A percentile compares a stretch with the other conserved stretches of the same genome.
These are phyloP conservation scores for Mixornis gularis DNA, from an alignment of 2,113 vertebrate species.

Conservation along the genomic window DNA sequence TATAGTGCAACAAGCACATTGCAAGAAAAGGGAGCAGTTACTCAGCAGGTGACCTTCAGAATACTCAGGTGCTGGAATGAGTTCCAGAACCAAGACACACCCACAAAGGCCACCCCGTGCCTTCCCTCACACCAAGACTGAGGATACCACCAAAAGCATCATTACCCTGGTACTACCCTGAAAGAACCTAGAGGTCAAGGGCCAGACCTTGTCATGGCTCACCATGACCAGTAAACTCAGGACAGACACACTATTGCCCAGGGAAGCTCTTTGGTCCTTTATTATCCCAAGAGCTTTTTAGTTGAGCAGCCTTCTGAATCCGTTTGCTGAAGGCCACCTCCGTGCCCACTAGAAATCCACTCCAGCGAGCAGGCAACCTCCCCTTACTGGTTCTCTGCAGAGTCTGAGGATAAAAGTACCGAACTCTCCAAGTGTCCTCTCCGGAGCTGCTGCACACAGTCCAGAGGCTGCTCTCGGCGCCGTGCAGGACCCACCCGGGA, in stretches of 20 bases:
- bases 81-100: neutral
- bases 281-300: neutral
- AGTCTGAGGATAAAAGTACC: neutral
- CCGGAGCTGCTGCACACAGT: neutral
- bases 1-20: neutral
- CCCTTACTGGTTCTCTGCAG: neutral
- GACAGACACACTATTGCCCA: neutral
- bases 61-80: accelerated
- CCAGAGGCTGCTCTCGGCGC: neutral
- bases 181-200: neutral
- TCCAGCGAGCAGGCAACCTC: neutral
- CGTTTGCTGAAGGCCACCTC: neutral
- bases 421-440: neutral
- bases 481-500: neutral
- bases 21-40: neutral
- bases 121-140: neutral
- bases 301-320: neutral
- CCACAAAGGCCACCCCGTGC: neutral
- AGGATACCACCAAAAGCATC: neutral
- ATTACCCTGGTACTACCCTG: neutral
- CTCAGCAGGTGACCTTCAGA: neutral
- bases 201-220: neutral
- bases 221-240: neutral
- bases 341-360: neutral
- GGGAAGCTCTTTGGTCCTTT: neutral